Evolutionary conservation across 2,113 vertebrate species (phyloP).

Genomic region (Cercocebus atys): DNA sequence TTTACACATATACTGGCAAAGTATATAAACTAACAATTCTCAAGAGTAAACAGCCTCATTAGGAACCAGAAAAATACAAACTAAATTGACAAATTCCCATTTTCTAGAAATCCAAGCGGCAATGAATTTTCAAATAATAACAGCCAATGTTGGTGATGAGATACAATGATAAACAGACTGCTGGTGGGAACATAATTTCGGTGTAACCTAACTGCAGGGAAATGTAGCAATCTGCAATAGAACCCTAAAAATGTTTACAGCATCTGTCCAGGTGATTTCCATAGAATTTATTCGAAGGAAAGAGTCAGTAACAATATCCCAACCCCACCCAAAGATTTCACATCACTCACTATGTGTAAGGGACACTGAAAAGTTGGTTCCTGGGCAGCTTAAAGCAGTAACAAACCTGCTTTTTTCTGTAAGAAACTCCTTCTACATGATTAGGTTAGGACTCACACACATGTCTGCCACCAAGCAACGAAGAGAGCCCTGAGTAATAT

Average conservation of each 20-base stretch:
- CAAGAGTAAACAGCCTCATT: background rate
- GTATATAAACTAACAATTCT: conserved; percentile 2
- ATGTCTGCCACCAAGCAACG: background rate
- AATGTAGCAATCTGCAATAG: background rate
- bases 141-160: background rate
- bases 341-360: background rate
- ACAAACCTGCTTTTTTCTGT: background rate
- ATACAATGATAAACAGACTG: background rate
- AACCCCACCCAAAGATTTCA: background rate
- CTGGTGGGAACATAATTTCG: background rate
- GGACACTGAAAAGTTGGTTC: background rate
- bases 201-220: background rate
- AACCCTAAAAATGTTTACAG: background rate
- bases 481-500: background rate
- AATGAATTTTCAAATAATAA: background rate
- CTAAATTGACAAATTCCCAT: background rate
- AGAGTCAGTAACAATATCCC: background rate
- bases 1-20: conserved; percentile 7
- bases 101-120: background rate
- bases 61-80: conserved; percentile 32
- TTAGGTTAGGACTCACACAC: background rate
- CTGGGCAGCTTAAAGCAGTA: background rate
- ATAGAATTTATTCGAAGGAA: background rate
- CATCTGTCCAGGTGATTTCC: background rate
- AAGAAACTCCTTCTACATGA: background rate